A percentile compares a stretch with the other conserved stretches of the same genome.
Conservation (phyloP, 2,113 vertebrate genomes). For the Osmerus eperlanus region DNA sequence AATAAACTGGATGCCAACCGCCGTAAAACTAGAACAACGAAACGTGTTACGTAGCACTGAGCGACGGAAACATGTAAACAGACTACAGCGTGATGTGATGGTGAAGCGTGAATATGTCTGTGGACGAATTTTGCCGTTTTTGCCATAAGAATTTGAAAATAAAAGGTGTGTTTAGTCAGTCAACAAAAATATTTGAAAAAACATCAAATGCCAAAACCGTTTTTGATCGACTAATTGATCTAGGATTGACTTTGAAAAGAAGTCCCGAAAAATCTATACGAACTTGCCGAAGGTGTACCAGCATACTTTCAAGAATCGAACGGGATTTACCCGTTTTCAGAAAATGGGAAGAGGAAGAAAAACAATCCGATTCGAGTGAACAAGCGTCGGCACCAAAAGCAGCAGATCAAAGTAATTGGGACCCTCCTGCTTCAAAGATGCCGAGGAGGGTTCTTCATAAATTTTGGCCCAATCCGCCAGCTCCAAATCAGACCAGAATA, state of each 20-base stretch:
- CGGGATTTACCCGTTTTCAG: not conserved
- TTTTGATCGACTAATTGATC: not conserved
- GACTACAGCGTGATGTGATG: not conserved
- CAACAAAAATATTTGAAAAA: not conserved
- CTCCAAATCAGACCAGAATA: not conserved
- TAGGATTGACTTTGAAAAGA: constrained; percentile 1
- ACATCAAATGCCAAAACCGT: not conserved
- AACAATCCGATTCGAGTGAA: not conserved
- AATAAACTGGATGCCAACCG: too few species aligned
- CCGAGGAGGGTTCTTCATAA: not conserved
- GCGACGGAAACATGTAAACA: not conserved
- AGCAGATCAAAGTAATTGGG: not conserved
- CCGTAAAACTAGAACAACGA: too few species aligned
- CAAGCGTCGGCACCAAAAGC: not conserved
- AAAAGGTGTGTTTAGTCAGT: not conserved
- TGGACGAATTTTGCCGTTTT: not conserved
- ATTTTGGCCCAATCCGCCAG: not conserved
- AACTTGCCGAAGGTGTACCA: too few species aligned
- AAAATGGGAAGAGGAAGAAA: not conserved
- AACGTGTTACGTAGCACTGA: too few species aligned
- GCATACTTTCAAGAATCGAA: not conserved
- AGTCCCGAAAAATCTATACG: constrained; percentile 2
- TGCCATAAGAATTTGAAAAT: constrained; percentile 1
- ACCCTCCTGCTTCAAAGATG: not conserved
- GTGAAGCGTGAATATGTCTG: not conserved